These are phyloP conservation scores for Cetonia aurata DNA, from an alignment of 2,888 invertebrate species.

Conservation along the genomic window DNA sequence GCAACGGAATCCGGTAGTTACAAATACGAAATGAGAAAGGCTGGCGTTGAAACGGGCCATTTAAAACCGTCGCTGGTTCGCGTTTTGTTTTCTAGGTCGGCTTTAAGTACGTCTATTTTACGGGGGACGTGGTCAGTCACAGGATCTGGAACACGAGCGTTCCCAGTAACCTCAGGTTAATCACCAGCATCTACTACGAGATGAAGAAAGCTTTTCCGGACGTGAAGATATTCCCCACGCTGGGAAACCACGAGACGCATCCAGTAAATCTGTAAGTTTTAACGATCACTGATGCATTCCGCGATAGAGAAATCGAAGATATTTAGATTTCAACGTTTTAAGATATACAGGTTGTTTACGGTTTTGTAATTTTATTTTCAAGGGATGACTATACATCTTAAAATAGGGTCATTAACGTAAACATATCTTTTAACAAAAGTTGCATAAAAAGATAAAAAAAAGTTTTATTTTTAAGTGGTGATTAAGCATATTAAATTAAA, in stretches of 20 bases:
- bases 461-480: too few species aligned
- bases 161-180: slow-evolving; percentile 72
- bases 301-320: background rate
- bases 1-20: slow-evolving; percentile 47
- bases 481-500: too few species aligned
- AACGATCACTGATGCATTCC: background rate
- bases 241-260: slow-evolving; percentile 44
- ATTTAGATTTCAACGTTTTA: too few species aligned
- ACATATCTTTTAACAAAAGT: too few species aligned
- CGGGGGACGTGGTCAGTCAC: slow-evolving; percentile 89
- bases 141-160: slow-evolving; percentile 86
- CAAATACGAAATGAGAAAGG: background rate
- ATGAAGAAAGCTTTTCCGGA: slow-evolving; percentile 67
- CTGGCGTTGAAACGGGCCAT: background rate
- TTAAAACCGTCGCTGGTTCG: slow-evolving; percentile 59
- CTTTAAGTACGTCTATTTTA: slow-evolving; percentile 78
- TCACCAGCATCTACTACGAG: slow-evolving; percentile 68
- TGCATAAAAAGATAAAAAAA: too few species aligned
- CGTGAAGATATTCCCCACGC: slow-evolving; percentile 62
- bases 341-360: too few species aligned
- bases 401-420: too few species aligned
- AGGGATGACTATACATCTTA: too few species aligned
- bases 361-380: too few species aligned
- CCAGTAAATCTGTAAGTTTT: slow-evolving; percentile 50
- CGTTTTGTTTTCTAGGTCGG: slow-evolving; percentile 40